These are phyloP conservation scores for Podarcis siculus DNA, from an alignment of 2,797 vertebrate genomes.

Conservation along the genomic window DNA sequence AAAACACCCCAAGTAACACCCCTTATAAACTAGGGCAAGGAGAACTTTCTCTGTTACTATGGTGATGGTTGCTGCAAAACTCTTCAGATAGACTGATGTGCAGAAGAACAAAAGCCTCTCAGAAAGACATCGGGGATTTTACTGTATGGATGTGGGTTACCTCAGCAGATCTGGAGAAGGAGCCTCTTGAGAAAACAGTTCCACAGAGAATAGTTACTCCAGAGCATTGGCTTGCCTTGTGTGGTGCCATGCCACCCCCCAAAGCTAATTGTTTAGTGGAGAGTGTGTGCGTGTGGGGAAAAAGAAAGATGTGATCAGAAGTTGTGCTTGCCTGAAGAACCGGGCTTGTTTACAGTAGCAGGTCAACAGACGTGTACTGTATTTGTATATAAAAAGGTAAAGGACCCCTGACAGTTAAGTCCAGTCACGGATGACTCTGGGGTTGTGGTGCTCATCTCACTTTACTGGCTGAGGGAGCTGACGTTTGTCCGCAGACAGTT, in stretches of 20 bases:
- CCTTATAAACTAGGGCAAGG: constrained; percentile 55
- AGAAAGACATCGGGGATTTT: constrained; percentile 55
- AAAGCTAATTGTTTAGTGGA: not conserved
- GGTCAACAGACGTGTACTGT: too few species aligned
- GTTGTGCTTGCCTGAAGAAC: too few species aligned
- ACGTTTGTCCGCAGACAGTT: too few species aligned
- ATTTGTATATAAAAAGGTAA: too few species aligned
- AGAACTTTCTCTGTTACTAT: constrained; percentile 65
- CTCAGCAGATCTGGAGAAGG: constrained; percentile 36
- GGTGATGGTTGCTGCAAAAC: constrained; percentile 65
- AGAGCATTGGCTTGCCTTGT: not conserved
- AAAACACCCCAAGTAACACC: constrained; percentile 57
- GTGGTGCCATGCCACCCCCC: not conserved
- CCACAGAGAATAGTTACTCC: not conserved
- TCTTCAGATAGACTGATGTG: constrained; percentile 55
- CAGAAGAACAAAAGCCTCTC: constrained; percentile 62
- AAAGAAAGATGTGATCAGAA: too few species aligned
- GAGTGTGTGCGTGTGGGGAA: not conserved
- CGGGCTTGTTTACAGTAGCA: too few species aligned
- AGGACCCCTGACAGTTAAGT: too few species aligned
- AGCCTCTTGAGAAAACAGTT: constrained; percentile 18
- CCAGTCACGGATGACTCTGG: too few species aligned
- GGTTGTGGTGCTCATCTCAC: too few species aligned
- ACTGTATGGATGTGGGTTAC: constrained; percentile 56
- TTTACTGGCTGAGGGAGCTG: too few species aligned